Conservation (phyloP, 2,888 invertebrate genomes). For the Meganola albula region DNA sequence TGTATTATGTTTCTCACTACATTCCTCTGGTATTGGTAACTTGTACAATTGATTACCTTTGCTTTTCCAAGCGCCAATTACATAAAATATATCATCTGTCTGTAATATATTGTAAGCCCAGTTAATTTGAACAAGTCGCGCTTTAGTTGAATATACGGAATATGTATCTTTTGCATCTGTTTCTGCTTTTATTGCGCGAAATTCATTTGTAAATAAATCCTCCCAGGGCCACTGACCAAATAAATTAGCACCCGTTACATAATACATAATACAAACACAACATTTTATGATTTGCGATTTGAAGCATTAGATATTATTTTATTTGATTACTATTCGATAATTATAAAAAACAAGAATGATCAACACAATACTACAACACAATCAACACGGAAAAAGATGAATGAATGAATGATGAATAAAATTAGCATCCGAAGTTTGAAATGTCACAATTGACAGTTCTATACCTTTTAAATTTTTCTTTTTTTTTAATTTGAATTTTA, state of each 20-base stretch:
- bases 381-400: no score
- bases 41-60: conserved; percentile 37
- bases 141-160: conserved; percentile 20
- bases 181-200: conserved; percentile 27
- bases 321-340: no score
- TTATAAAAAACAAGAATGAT: no score
- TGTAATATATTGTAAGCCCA: conserved; percentile 66
- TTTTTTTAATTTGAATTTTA: no score
- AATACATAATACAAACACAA: conserved; percentile 30
- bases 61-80: conserved; percentile 51
- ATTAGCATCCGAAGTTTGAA: no score
- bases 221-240: conserved; percentile 60
- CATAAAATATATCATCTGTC: conserved; percentile 35
- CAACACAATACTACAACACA: no score
- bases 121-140: conserved; percentile 38
- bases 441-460: no score
- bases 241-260: conserved; percentile 57
- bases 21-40: conserved; percentile 41
- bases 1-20: conserved; percentile 21
- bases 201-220: conserved; percentile 35
- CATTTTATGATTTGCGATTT: no score
- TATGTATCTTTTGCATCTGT: conserved; percentile 7
- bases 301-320: no score
- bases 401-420: no score
- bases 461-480: no score